A percentile compares a stretch with the other conserved stretches of the same genome.
phyloP scores from a whole-genome alignment of 2,113 vertebrate genomes.

The cattle (Bos taurus) region DNA sequence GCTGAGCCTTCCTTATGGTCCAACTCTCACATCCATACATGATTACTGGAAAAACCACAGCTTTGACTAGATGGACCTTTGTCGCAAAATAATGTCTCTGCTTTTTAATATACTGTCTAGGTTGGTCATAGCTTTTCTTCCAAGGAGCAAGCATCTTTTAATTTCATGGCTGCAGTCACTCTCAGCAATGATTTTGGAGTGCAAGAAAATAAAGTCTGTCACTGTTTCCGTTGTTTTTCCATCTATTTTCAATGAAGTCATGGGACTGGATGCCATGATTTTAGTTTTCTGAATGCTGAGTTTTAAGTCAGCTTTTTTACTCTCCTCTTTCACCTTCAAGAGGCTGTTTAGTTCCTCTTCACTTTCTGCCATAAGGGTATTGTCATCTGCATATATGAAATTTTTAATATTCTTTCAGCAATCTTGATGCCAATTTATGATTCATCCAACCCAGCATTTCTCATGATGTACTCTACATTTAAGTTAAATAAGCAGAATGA shows the following conservation, averaged over 20 bases:
- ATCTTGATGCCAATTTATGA: neutral
- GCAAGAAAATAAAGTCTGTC: neutral
- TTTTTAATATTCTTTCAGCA: neutral
- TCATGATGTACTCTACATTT: neutral
- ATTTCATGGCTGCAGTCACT: neutral
- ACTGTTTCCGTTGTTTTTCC: neutral
- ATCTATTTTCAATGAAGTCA: neutral
- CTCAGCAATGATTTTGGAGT: neutral
- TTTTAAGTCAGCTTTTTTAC: neutral
- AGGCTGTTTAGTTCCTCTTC: neutral
- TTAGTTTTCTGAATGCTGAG: neutral
- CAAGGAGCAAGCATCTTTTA: neutral
- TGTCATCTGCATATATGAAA: neutral
- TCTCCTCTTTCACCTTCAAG: neutral
- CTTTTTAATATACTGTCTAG: neutral
- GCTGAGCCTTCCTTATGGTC: neutral
- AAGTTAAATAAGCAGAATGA: neutral
- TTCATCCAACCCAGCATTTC: neutral
- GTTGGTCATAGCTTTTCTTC: neutral
- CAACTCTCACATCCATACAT: neutral
- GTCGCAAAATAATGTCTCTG: neutral
- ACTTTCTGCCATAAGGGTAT: neutral
- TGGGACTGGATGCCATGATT: neutral
- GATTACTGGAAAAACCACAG: neutral
- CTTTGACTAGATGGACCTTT: neutral